Conservation (phyloP, 2,888 invertebrate species). For the Caradrina kadenii region DNA sequence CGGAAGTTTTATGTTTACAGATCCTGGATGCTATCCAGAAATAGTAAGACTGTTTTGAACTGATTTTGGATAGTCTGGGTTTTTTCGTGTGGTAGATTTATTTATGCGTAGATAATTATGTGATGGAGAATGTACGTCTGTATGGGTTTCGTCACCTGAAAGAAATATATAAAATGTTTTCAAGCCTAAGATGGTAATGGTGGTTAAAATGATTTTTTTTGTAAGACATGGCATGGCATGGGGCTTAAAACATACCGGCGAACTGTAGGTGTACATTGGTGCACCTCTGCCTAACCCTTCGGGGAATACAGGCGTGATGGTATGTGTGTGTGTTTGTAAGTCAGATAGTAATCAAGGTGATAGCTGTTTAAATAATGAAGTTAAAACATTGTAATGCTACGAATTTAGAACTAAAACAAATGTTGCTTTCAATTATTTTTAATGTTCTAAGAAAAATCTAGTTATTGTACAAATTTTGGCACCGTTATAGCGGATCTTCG, state of each 20-base stretch:
- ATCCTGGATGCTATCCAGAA: slow-evolving; percentile 62
- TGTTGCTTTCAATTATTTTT: background rate
- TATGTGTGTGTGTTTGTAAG: too few species aligned
- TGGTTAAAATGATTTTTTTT: slow-evolving; percentile 19
- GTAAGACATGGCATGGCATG: too few species aligned
- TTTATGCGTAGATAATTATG: slow-evolving; percentile 26
- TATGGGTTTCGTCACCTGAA: background rate
- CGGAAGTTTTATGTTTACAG: slow-evolving; percentile 64
- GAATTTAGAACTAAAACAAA: background rate
- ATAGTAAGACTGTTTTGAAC: slow-evolving; percentile 54
- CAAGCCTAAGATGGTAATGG: slow-evolving; percentile 1
- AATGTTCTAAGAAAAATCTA: too few species aligned
- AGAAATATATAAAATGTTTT: slow-evolving; percentile 15
- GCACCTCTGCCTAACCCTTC: too few species aligned
- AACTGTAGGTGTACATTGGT: too few species aligned
- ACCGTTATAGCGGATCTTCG: too few species aligned
- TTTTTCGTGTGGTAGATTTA: slow-evolving; percentile 41
- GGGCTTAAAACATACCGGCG: too few species aligned
- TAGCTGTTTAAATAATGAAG: background rate
- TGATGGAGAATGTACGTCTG: background rate
- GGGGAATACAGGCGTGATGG: too few species aligned
- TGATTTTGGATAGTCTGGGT: slow-evolving; percentile 30
- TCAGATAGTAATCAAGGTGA: too few species aligned
- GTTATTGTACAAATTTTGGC: too few species aligned
- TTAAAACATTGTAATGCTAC: background rate